Percentiles rank a stretch among this genome's conserved stretches.
Evolutionary conservation across 1,140 invertebrate genomes (phyloP).

Genomic region (Aphelenchoides besseyi): DNA sequence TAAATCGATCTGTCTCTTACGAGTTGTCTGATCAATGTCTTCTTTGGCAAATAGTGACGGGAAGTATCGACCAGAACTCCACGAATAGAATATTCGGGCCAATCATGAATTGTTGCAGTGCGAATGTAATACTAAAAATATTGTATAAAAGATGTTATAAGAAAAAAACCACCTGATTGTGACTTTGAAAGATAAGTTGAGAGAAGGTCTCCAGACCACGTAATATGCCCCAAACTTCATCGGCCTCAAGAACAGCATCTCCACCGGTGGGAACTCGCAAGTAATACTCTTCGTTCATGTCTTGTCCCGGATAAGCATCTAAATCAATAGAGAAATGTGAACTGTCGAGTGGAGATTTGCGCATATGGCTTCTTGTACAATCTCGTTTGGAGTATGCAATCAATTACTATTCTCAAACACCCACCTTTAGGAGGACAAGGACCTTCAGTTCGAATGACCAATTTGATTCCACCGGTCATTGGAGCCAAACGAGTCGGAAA

Average conservation of each 20-base stretch:
- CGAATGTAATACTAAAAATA: constrained; percentile 44
- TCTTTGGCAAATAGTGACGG: constrained; percentile 39
- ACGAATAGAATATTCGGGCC: constrained; percentile 48
- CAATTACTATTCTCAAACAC: too few relatives aligned
- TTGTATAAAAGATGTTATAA: constrained; percentile 47
- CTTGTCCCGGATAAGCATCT: constrained; percentile 41
- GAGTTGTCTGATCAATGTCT: constrained; percentile 37
- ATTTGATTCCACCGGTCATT: constrained; percentile 3
- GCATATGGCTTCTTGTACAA: too few relatives aligned
- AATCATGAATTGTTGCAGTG: constrained; percentile 44
- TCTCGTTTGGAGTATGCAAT: too few relatives aligned
- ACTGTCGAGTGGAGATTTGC: constrained; percentile 34
- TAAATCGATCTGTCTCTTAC: constrained; percentile 27
- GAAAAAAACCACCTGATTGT: constrained; percentile 38
- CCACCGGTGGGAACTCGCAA: constrained; percentile 41
- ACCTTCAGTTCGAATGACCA: constrained; percentile 25
- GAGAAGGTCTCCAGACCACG: constrained; percentile 59
- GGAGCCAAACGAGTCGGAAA: constrained; percentile 20
- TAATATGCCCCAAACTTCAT: constrained; percentile 59
- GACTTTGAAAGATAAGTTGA: constrained; percentile 52
- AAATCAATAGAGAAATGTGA: too few relatives aligned
- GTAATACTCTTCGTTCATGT: constrained; percentile 46
- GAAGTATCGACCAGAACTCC: constrained; percentile 49
- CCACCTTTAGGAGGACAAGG: constrained; percentile 8
- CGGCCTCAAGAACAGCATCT: constrained; percentile 48